Evolutionary conservation across 2,888 invertebrate species (phyloP).

Genomic region (Piscicola geometra): DNA sequence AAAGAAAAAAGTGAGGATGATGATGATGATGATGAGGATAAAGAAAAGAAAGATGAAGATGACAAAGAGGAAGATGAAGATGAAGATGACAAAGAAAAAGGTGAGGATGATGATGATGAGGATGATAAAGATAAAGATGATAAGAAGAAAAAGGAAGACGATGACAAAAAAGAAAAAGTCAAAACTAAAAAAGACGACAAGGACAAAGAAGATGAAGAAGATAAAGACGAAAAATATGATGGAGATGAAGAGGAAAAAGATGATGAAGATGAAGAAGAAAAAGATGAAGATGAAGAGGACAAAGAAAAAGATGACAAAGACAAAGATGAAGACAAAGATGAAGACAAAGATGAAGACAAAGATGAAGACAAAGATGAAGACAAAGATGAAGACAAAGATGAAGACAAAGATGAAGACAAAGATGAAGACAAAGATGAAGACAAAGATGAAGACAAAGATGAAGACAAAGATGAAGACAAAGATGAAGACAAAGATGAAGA

Average conservation of each 20-base stretch:
- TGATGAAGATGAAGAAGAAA: slow-evolving; percentile 13
- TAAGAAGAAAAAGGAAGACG: background rate
- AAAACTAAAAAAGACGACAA: background rate
- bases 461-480: background rate
- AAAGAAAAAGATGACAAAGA: background rate
- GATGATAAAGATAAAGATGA: background rate
- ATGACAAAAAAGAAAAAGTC: background rate
- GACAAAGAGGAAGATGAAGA: background rate
- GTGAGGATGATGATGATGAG: background rate
- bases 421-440: slow-evolving; percentile 13
- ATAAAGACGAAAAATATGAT: slow-evolving; percentile 1
- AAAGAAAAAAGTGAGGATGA: background rate
- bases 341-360: background rate
- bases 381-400: background rate
- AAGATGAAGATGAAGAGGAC: background rate
- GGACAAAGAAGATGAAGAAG: background rate
- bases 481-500: slow-evolving; percentile 11
- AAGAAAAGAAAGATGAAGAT: background rate
- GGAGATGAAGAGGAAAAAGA: background rate
- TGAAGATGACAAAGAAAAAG: background rate
- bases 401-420: background rate
- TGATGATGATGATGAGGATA: background rate
- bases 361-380: background rate
- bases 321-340: background rate
- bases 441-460: background rate